phyloP scores from a whole-genome alignment of 1,140 invertebrate species.

The Platorchestia sp. region DNA sequence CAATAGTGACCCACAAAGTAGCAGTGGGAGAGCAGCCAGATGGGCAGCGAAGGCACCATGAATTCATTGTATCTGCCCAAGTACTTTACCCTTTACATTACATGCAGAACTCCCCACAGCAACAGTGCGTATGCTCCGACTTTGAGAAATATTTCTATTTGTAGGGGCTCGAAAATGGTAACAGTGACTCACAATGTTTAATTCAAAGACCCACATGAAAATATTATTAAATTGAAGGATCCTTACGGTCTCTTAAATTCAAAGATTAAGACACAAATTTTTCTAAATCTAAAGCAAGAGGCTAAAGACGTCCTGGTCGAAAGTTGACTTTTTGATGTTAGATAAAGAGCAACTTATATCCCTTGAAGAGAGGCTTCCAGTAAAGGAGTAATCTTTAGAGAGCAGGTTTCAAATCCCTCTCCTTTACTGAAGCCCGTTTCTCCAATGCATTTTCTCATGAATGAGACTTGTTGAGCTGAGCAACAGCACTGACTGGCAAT shows the following conservation, averaged over 20 bases:
- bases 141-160: no score
- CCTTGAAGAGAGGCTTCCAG: background rate
- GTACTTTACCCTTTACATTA: background rate
- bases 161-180: no score
- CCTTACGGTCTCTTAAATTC: background rate
- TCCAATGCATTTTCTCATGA: background rate
- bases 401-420: background rate
- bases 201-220: no score
- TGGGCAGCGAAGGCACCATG: background rate
- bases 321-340: background rate
- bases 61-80: background rate
- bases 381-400: background rate
- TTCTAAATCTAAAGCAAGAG: background rate
- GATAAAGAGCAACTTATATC: background rate
- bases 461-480: background rate
- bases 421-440: background rate
- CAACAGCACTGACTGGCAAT: background rate
- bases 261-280: background rate
- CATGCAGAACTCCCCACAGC: background rate
- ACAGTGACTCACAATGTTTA: no score
- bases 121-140: no score
- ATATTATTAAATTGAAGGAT: background rate
- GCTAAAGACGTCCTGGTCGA: background rate
- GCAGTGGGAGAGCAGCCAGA: background rate
- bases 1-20: background rate